Percentiles rank a stretch among this genome's conserved stretches.
phyloP scores from a whole-genome alignment of 2,797 vertebrate species.

The Anas bahamensis region DNA sequence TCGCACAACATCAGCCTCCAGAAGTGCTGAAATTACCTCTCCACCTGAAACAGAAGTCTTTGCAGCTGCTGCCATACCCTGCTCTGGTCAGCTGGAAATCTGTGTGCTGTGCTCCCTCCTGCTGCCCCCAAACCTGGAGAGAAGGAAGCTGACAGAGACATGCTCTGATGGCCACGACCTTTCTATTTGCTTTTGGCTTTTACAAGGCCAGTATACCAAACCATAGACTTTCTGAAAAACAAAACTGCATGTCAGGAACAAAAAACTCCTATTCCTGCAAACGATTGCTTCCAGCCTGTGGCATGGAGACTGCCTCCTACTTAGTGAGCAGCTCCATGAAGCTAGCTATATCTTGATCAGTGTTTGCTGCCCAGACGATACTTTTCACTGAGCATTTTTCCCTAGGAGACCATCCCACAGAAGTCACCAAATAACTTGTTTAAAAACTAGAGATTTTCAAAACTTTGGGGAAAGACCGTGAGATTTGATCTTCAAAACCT shows the following conservation, averaged over 20 bases:
- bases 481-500: background rate
- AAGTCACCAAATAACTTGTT: background rate
- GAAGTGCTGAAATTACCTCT: constrained; percentile 23
- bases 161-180: background rate
- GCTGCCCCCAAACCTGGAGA: background rate
- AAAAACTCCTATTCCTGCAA: background rate
- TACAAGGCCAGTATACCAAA: background rate
- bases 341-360: background rate
- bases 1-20: constrained; percentile 13
- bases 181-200: background rate
- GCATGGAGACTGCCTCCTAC: background rate
- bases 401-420: background rate
- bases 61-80: background rate
- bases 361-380: background rate
- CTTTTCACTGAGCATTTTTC: background rate
- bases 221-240: background rate
- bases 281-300: background rate
- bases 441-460: background rate
- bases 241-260: background rate
- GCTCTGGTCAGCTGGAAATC: background rate
- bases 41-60: fast-evolving
- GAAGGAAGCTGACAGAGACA: background rate
- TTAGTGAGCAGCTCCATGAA: background rate
- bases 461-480: background rate
- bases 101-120: background rate